Percentiles rank a stretch among this genome's conserved stretches.
These are phyloP conservation scores for Crossocerus cetratus DNA, from an alignment of 2,888 invertebrate species.

Conservation along the genomic window DNA sequence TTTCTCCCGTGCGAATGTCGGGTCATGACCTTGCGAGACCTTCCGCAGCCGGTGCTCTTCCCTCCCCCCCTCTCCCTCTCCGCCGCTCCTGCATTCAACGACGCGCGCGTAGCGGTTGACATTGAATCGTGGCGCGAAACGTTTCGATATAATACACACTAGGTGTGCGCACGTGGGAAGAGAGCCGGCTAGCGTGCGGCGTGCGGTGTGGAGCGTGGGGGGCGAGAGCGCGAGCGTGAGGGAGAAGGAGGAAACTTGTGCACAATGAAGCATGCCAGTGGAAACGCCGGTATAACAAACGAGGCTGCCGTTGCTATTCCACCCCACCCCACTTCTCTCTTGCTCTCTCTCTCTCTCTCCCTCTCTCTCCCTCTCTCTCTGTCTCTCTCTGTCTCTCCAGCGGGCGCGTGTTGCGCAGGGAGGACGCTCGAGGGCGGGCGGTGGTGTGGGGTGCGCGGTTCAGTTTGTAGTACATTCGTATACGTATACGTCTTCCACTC, in stretches of 20 bases:
- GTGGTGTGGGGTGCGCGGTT: too few relatives aligned
- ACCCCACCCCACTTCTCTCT: too few relatives aligned
- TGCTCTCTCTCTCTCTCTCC: neutral
- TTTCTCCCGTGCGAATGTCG: conserved; percentile 44
- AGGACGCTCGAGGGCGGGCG: too few relatives aligned
- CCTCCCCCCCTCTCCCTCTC: conserved; percentile 5
- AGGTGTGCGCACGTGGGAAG: conserved; percentile 39
- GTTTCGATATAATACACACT: conserved; percentile 41
- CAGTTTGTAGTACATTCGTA: conserved; percentile 51
- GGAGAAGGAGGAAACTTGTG: conserved; percentile 42
- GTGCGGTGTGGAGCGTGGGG: too few relatives aligned
- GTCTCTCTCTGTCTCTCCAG: neutral
- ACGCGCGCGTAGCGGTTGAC: conserved; percentile 50
- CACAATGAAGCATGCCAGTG: conserved; percentile 37
- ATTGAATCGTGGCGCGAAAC: conserved; percentile 55
- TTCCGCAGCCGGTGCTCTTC: conserved; percentile 32
- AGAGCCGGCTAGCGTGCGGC: too few relatives aligned
- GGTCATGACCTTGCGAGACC: conserved; percentile 57
- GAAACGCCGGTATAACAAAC: conserved; percentile 55
- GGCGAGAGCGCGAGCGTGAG: too few relatives aligned
- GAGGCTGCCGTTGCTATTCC: conserved; percentile 18
- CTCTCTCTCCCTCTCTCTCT: too few relatives aligned
- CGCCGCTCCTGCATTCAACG: conserved; percentile 38
- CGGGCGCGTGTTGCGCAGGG: too few relatives aligned
- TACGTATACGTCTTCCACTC: conserved; percentile 36